phyloP scores from a whole-genome alignment of 2,888 invertebrate species.

The Aelia acuminata region DNA sequence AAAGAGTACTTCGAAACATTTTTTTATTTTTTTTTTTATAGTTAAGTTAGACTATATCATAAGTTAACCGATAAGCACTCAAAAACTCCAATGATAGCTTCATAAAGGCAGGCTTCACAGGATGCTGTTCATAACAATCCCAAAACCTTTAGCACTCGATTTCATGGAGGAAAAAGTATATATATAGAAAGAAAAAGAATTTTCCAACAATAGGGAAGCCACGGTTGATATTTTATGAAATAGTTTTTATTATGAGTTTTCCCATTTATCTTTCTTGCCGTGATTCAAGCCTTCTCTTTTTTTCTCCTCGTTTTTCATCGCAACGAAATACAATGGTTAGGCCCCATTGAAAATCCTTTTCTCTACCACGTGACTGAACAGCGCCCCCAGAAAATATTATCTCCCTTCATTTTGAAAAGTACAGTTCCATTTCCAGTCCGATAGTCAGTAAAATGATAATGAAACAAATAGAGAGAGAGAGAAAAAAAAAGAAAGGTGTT shows the following conservation, averaged over 20 bases:
- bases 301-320: background rate
- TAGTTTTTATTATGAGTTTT: background rate
- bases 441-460: too few relatives aligned
- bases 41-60: too few relatives aligned
- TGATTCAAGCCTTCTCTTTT: background rate
- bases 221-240: slow-evolving; percentile 38
- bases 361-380: background rate
- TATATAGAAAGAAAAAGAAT: background rate
- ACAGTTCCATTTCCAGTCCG: too few relatives aligned
- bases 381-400: too few relatives aligned
- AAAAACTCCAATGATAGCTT: too few relatives aligned
- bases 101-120: background rate
- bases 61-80: too few relatives aligned
- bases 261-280: slow-evolving; percentile 23
- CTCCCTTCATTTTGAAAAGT: too few relatives aligned
- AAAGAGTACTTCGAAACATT: too few relatives aligned
- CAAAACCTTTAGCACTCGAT: background rate
- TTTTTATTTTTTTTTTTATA: too few relatives aligned
- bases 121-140: background rate
- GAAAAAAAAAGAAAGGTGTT: too few relatives aligned
- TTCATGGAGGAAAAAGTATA: background rate
- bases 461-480: too few relatives aligned
- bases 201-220: background rate
- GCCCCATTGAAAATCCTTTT: background rate
- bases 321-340: background rate